These are phyloP conservation scores for Ramphastos sulfuratus DNA, from an alignment of 2,113 vertebrate genomes.

Conservation along the genomic window DNA sequence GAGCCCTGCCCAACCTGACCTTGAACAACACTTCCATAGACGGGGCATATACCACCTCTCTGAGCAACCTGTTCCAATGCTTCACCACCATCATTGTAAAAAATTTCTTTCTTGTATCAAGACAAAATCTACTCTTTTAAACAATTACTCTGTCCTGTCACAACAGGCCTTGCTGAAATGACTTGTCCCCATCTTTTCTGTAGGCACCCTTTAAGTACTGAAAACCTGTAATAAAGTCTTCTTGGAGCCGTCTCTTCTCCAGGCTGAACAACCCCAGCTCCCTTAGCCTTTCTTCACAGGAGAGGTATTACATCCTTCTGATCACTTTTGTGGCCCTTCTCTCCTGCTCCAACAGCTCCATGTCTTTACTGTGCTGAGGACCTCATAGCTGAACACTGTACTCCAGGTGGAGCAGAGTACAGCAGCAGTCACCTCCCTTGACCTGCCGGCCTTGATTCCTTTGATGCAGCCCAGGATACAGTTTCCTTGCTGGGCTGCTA, in stretches of 20 bases:
- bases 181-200: neutral
- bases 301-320: neutral
- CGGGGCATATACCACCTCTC: neutral
- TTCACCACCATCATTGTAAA: neutral
- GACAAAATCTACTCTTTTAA: neutral
- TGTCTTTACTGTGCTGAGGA: neutral
- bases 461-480: neutral
- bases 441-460: accelerated
- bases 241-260: neutral
- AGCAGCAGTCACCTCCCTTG: too few relatives aligned
- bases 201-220: neutral
- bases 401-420: neutral
- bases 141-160: neutral
- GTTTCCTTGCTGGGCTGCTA: neutral
- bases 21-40: neutral
- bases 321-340: neutral
- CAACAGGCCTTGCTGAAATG: neutral
- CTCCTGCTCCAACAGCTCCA: neutral
- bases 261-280: neutral
- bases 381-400: neutral
- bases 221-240: neutral
- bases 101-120: neutral
- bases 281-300: neutral
- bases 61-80: neutral
- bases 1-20: neutral